Conservation (phyloP, 92 coral and sea anemone genomes). For the Virgularia gustaviana region DNA sequence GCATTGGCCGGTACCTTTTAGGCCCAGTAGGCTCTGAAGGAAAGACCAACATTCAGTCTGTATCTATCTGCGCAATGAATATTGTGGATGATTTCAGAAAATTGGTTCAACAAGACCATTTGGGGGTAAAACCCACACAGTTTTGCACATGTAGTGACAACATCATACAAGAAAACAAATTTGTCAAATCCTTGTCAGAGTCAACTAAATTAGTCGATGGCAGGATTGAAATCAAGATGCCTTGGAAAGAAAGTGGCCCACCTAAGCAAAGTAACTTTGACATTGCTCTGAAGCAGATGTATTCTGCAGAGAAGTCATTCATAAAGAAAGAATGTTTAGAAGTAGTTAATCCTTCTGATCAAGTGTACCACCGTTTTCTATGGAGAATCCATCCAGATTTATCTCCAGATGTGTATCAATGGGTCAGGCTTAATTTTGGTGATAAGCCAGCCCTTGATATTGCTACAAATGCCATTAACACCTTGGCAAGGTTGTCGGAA, state of each 20-base stretch:
- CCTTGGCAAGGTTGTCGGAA: constrained; percentile 38
- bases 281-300: constrained; percentile 56
- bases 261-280: constrained; percentile 48
- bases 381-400: neutral
- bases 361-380: neutral
- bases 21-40: constrained; percentile 38
- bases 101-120: constrained; percentile 49
- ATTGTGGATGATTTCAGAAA: constrained; percentile 54
- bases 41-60: constrained; percentile 25
- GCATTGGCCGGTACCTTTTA: constrained; percentile 62
- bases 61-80: constrained; percentile 48
- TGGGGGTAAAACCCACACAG: constrained; percentile 67
- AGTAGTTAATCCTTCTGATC: neutral
- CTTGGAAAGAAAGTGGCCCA: constrained; percentile 48
- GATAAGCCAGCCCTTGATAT: constrained; percentile 71
- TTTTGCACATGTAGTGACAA: constrained; percentile 49
- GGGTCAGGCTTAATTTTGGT: constrained; percentile 58
- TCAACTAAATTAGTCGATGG: constrained; percentile 42
- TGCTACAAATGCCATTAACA: constrained; percentile 44
- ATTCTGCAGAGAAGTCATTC: constrained; percentile 39
- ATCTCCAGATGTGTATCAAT: constrained; percentile 42
- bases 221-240: constrained; percentile 46
- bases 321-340: constrained; percentile 3
- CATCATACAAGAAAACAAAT: constrained; percentile 41
- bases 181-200: constrained; percentile 41